phyloP scores from a whole-genome alignment of 2,888 invertebrate genomes.

The Leucania comma region DNA sequence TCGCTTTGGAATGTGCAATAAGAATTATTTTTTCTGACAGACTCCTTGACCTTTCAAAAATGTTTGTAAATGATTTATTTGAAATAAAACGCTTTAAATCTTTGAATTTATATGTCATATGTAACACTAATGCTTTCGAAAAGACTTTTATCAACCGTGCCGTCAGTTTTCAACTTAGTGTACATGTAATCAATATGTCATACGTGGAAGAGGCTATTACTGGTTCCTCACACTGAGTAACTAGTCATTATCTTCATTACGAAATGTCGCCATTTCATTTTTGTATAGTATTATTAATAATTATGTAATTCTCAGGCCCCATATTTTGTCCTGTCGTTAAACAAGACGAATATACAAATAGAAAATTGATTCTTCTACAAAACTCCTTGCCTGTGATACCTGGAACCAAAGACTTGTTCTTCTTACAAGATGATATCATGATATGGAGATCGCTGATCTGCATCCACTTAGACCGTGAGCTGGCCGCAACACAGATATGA shows the following conservation, averaged over 20 bases:
- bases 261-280: too few relatives aligned
- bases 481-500: not conserved
- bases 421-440: too few relatives aligned
- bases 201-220: not conserved
- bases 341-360: not conserved
- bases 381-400: not conserved
- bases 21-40: too few relatives aligned
- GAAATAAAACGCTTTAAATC: too few relatives aligned
- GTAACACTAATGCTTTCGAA: not conserved
- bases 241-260: too few relatives aligned
- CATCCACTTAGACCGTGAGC: not conserved
- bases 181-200: not conserved
- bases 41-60: too few relatives aligned
- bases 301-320: not conserved
- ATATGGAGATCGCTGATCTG: not conserved
- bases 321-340: not conserved
- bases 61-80: too few relatives aligned
- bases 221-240: too few relatives aligned
- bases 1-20: too few relatives aligned
- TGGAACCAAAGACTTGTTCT: too few relatives aligned
- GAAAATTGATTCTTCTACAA: not conserved
- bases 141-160: too few relatives aligned
- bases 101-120: too few relatives aligned
- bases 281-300: not conserved
- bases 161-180: not conserved